Evolutionary conservation across 1,140 invertebrate genomes (phyloP), one percentile per base, ranked within the genome.

Genomic region (Bombus superbus): DNA sequence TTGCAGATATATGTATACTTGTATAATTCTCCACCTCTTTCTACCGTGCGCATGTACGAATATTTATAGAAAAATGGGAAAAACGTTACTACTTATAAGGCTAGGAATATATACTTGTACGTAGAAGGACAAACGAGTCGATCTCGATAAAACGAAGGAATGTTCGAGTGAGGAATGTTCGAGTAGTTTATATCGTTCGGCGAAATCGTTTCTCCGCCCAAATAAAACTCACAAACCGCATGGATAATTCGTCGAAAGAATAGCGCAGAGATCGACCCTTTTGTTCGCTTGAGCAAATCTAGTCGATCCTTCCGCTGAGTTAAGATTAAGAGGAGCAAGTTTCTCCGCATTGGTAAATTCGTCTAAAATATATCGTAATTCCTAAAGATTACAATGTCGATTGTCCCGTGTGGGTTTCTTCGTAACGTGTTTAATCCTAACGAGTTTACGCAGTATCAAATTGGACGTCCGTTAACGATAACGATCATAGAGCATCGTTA

Each of bases 31-130:
- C 40, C 35, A 11, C 40, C 57, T 28, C 9, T 62, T 71, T 15
- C 86, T 64, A 75, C 42, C 44, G 38, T 82, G 42, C 82, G 75
- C 59, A 40, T 81, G 66, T 84, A 88, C 86, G 83, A 83, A 81
- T 90, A 64, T 89, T 73, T 74, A 66, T 83, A 75, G 78, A 83
- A 86, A 89, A 85, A 72, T 72, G 53, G 25, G 74, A 88, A 73
- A 73, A 85, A 78, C 44, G 28, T 68, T 81, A 15, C 35, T 85
- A 59, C 64, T 79, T 83, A 88, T 40, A 77, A 59, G 62, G 32
- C 80, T 86, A 90, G 66, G 71, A 87, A 71, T 89, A 64, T 32
- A 89, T 72, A 71, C 42, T 85, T 71, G 75, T 74, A 78, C 28
- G 47, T 66, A 59, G 75, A 75, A 73, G 72, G 78, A 74, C 59